Base-by-base conservation (phyloP, 2,797 vertebrate genomes). In the Oryzias dopingdopingensis region DNA sequence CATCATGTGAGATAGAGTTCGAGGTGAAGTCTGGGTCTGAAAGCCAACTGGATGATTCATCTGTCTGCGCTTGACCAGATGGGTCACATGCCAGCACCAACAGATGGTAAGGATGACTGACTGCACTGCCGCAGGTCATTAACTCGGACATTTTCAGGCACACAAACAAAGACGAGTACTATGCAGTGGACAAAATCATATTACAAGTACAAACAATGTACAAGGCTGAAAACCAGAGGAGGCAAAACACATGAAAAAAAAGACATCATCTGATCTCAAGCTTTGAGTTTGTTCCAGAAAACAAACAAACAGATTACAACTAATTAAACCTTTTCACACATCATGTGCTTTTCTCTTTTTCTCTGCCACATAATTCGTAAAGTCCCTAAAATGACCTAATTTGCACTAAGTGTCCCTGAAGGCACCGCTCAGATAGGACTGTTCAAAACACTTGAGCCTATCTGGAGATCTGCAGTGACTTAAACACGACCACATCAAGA, bases 71-170 rank as follows among this genome's bases (percentile, higher is more conserved):
- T 77, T 78, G 84, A 83, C 83, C 86, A 84, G 81, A 79, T 72
- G 73, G 83, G 84, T 86, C 65, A 86, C 53, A 62, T 67, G 77
- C 67, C 82, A 82, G 62, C 20, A 52, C 56, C 56, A 76, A 71
- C 86, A 89, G 86, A 87, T 87, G 86, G 84, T 48, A 65, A 67
- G 72, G 76, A 83, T 81, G 84, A 86, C 72, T 80, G 83, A 84
- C 65, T 76, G 71, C 50, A 56, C 72, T 5, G 52, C 57, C 62
- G 44, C 72, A 76, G 79, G 70, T 83, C 83, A 78, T 88, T 84
- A 86, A 77, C 59, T 56, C 59, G 42, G 65, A 85, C 76, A 67
- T 57, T 76, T 67, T 48, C 59, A 65, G 44, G 29, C 67, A 63
- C 58, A 58, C 70, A 67, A 72, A 65, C 65, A 62, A 17, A 45